These are phyloP conservation scores for Ophiothrix spiculata DNA, from an alignment of 35 echinoderm and acorn worm species.

Conservation along the genomic window DNA sequence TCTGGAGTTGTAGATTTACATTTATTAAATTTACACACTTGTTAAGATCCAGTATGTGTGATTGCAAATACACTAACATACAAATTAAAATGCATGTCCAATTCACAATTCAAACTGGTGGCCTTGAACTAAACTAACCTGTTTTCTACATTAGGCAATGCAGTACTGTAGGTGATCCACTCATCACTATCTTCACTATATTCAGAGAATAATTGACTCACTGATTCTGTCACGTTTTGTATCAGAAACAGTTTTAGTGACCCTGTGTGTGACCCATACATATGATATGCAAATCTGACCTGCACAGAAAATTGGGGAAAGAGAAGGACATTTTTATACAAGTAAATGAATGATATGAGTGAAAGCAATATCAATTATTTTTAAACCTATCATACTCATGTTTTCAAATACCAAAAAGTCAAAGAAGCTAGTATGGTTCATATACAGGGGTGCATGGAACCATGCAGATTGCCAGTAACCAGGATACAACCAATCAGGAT, in stretches of 20 bases:
- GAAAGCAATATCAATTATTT: not conserved
- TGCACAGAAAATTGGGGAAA: not conserved
- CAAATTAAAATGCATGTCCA: too few relatives aligned
- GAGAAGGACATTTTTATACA: not conserved
- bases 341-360: too few relatives aligned
- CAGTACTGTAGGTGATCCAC: not conserved
- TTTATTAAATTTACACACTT: too few relatives aligned
- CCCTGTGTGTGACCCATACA: constrained; percentile 26
- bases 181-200: constrained; percentile 12
- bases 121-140: constrained; percentile 7
- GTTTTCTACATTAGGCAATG: constrained; percentile 12
- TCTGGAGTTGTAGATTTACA: too few relatives aligned
- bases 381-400: not conserved
- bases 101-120: too few relatives aligned
- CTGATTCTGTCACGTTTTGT: not conserved
- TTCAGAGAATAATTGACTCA: constrained; percentile 37
- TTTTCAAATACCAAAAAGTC: not conserved
- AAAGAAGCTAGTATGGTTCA: not conserved
- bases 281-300: constrained; percentile 62
- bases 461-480: too few relatives aligned
- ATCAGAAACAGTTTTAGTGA: constrained; percentile 34
- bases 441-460: too few relatives aligned
- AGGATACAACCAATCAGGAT: too few relatives aligned
- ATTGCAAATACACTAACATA: too few relatives aligned
- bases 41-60: too few relatives aligned